These are phyloP conservation scores for Luffia ferchaultella DNA, from an alignment of 2,888 invertebrate genomes.

Conservation along the genomic window DNA sequence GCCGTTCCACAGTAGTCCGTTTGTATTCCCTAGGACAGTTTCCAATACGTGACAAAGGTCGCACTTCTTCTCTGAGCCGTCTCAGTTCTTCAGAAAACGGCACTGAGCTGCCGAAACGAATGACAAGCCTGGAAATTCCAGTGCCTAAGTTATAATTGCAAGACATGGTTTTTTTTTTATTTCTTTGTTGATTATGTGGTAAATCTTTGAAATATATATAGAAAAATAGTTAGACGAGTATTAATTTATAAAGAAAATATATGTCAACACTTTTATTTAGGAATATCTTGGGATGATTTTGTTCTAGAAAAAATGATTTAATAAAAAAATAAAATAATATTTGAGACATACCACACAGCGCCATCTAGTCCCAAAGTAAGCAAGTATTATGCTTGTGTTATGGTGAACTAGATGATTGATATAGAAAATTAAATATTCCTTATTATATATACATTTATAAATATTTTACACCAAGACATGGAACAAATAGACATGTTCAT, in stretches of 20 bases:
- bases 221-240: neutral
- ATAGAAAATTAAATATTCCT: no score
- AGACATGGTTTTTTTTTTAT: no score
- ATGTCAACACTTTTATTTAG: neutral
- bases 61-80: conserved; percentile 80
- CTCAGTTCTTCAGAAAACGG: conserved; percentile 76
- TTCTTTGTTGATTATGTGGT: no score
- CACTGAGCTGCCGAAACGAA: conserved; percentile 79
- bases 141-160: neutral
- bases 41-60: conserved; percentile 78
- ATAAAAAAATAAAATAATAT: neutral
- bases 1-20: conserved; percentile 83
- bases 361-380: no score
- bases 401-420: no score
- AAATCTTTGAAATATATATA: neutral
- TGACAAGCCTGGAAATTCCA: conserved; percentile 69
- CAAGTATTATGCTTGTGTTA: no score
- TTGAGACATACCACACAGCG: no score
- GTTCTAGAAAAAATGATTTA: no score
- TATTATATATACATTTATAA: no score
- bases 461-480: no score
- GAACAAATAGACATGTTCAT: no score
- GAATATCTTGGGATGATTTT: neutral
- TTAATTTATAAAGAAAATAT: neutral
- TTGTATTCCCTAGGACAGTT: conserved; percentile 86